These are phyloP conservation scores for Stomatorhinus walkeri DNA, from an alignment of 2,797 vertebrate genomes.

Conservation along the genomic window DNA sequence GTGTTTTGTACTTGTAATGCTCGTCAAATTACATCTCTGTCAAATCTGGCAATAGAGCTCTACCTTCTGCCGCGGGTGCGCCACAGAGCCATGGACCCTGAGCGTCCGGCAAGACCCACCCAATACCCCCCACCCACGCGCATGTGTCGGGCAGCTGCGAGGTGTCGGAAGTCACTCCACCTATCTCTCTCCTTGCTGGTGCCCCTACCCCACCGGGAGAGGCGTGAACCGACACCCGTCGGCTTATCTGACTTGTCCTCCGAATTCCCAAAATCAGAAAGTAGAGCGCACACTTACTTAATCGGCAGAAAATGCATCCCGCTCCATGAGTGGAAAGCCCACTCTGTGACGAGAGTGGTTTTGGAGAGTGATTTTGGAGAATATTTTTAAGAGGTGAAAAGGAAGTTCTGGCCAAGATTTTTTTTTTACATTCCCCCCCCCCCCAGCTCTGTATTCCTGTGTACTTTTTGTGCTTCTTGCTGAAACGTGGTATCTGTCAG, in stretches of 20 bases:
- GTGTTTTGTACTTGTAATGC: background rate
- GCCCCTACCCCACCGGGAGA: background rate
- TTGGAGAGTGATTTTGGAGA: slow-evolving; percentile 38
- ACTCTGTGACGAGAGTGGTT: slow-evolving; percentile 38
- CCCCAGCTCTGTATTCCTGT: background rate
- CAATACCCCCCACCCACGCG: background rate
- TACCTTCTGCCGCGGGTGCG: background rate
- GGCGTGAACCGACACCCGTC: slow-evolving; percentile 28
- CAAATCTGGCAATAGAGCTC: background rate
- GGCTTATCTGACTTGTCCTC: slow-evolving; percentile 38
- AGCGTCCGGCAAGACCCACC: background rate
- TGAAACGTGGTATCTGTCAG: background rate
- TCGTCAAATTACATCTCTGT: slow-evolving; percentile 1
- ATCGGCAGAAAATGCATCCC: slow-evolving; percentile 52
- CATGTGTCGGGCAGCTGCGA: background rate
- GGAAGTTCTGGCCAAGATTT: slow-evolving; percentile 35
- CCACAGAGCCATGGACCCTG: too few species aligned
- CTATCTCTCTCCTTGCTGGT: background rate
- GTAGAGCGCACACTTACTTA: slow-evolving; percentile 48
- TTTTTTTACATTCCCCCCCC: slow-evolving; percentile 24
- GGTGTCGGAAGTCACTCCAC: slow-evolving; percentile 16
- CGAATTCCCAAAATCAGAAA: slow-evolving; percentile 37
- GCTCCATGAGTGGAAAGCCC: slow-evolving; percentile 29
- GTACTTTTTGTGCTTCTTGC: background rate
- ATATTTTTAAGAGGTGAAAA: slow-evolving; percentile 48